Evolutionary conservation across 30 jellyfish, hydroid and myxozoan genomes (phyloP).

Genomic region (Sanderia malayensis): DNA sequence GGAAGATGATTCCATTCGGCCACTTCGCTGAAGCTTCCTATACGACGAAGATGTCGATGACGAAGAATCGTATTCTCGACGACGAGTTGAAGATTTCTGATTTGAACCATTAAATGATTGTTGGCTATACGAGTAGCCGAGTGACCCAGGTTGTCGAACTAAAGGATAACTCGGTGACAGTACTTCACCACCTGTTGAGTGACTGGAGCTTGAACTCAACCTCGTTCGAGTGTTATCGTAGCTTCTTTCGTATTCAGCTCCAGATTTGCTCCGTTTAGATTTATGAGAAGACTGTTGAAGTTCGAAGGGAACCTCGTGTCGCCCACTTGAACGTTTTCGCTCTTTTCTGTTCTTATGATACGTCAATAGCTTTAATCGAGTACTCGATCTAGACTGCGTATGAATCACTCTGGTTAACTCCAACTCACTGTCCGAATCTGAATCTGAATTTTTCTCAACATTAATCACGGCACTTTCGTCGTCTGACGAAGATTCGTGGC

Average conservation of each 20-base stretch:
- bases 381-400: not conserved
- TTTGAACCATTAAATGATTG: not conserved
- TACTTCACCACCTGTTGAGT: not conserved
- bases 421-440: constrained; percentile 30
- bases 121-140: too few species aligned
- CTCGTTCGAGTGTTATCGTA: not conserved
- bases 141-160: too few species aligned
- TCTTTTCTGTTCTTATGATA: not conserved
- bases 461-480: not conserved
- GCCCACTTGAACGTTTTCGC: too few species aligned
- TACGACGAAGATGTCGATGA: too few species aligned
- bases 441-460: constrained; percentile 6
- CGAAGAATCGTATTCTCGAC: too few species aligned
- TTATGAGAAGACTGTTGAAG: not conserved
- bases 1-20: too few species aligned
- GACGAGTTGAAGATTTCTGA: not conserved
- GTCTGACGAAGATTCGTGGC: not conserved
- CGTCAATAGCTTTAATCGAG: not conserved
- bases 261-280: not conserved
- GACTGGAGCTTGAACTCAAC: not conserved
- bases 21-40: too few species aligned
- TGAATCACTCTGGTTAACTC: constrained; percentile 20
- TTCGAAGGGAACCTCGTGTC: too few species aligned
- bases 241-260: not conserved
- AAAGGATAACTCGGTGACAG: not conserved